Evolutionary conservation across 2,888 invertebrate genomes (phyloP), one percentile per base, ranked within the genome.

Genomic region (Xanthia icteritia): DNA sequence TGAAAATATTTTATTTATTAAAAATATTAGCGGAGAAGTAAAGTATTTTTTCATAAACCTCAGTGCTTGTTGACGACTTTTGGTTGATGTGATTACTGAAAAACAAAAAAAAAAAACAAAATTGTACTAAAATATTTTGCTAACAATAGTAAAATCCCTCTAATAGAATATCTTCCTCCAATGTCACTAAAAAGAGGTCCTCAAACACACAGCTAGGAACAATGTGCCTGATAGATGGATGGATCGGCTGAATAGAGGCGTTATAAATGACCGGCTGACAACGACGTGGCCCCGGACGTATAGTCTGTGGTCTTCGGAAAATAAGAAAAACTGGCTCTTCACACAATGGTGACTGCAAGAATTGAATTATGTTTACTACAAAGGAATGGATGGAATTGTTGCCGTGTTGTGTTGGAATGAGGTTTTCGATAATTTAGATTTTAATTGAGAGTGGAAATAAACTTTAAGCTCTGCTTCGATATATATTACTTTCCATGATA

Each of bases 221-320:
- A 91, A 92, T 92, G 91, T 87, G 83, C 64, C 66, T 72, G 89
- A 88, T 88, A 77, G 92, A 93, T 92, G 92, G 92, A 92, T 90
- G 91, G 91, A 90, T 88, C 89, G 87, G 81, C 84, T 88, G 92
- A 91, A 91, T 89, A 87, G 91, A 85, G 89, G 87, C 86, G 91
- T 92, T 92, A 92, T 92, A 92, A 92, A 93, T 93, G 93, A 91
- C 89, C 89, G 83, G 68, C 86, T 82, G 88, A 87, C 89, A 87
- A 81, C 88, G 86, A 75, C 73, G 79, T 66, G 54, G 60, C 58
- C 61, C 58, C 63, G 60, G 75, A 76, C 83, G 77, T 76, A 86
- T 84, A 86, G 79, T 69, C 77, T 75, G 64, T 71, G 82, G 84
- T 81, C 82, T 85, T 27, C 39, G 81, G 76, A 72, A 89, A 86